Evolutionary conservation across 2,113 vertebrate genomes (phyloP).

Genomic region (Oplegnathus fasciatus): DNA sequence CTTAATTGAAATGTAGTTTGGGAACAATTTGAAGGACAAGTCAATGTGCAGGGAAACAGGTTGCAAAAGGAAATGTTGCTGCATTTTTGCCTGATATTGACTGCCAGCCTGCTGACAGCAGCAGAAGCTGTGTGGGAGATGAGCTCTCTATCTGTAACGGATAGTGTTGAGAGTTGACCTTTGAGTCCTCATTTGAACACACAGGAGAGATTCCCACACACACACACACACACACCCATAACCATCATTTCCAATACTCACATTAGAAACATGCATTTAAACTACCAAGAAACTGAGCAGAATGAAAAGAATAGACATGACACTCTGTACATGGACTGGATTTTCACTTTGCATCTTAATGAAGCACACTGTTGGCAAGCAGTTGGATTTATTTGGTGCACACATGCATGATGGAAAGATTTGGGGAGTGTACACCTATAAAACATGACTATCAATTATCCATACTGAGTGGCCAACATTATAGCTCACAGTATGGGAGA

Average conservation of each 20-base stretch:
- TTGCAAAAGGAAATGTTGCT: slow-evolving; percentile 41
- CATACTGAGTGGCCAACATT: neutral
- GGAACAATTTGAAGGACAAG: slow-evolving; percentile 4
- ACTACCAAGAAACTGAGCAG: slow-evolving; percentile 4
- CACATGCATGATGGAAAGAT: neutral
- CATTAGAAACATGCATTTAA: slow-evolving; percentile 3
- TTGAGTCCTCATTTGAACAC: slow-evolving; percentile 56
- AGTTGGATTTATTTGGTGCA: neutral
- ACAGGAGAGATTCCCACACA: slow-evolving; percentile 48
- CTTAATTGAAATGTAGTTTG: slow-evolving; percentile 14
- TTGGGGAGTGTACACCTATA: neutral
- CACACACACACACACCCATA: slow-evolving; percentile 10
- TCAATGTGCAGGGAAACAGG: slow-evolving; percentile 9
- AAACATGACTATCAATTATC: neutral
- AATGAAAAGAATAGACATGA: neutral
- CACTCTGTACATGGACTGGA: neutral
- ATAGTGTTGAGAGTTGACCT: slow-evolving; percentile 48
- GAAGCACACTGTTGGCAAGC: neutral
- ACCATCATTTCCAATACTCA: slow-evolving; percentile 8
- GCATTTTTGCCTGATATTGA: slow-evolving; percentile 49
- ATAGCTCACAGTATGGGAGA: neutral
- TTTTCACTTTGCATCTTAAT: neutral
- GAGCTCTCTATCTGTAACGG: slow-evolving; percentile 51
- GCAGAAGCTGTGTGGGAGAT: slow-evolving; percentile 62
- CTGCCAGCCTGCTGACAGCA: slow-evolving; percentile 52